These are phyloP conservation scores for Drosophila cracens DNA, from an alignment of 2,888 invertebrate genomes.

Conservation along the genomic window DNA sequence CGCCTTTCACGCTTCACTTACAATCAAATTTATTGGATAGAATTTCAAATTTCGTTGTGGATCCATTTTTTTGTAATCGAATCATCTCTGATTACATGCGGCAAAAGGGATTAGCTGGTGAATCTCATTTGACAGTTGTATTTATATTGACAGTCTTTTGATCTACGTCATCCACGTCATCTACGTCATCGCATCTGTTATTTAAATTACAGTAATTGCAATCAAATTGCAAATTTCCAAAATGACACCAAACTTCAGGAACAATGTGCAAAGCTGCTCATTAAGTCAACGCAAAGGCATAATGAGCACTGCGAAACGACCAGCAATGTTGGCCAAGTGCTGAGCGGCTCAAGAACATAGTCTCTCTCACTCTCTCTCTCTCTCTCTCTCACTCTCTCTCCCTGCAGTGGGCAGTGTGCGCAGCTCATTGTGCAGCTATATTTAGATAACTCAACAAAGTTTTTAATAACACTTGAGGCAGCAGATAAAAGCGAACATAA, in stretches of 20 bases:
- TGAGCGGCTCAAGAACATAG: conserved; percentile 30
- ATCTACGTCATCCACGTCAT: background rate
- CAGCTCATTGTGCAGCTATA: conserved; percentile 52
- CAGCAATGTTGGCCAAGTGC: conserved; percentile 46
- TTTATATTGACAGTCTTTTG: background rate
- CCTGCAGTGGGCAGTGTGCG: conserved; percentile 7
- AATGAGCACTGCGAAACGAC: conserved; percentile 10
- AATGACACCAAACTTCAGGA: conserved; percentile 18
- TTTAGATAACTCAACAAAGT: conserved; percentile 70
- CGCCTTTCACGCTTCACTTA: conserved; percentile 63
- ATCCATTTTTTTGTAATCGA: conserved; percentile 13
- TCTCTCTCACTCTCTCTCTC: background rate
- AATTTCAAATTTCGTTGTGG: conserved; percentile 34
- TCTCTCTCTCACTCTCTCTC: background rate
- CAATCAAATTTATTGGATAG: conserved; percentile 67
- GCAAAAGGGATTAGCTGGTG: conserved; percentile 32
- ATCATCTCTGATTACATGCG: conserved; percentile 37
- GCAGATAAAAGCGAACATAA: conserved; percentile 52
- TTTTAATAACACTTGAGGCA: conserved; percentile 72
- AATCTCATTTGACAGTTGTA: background rate
- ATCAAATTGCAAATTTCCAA: conserved; percentile 39
- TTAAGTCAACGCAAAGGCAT: conserved; percentile 32
- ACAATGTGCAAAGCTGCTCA: conserved; percentile 46
- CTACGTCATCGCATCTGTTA: background rate
- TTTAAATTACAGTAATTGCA: conserved; percentile 27